Percentiles rank a stretch among this genome's conserved stretches.
phyloP scores from a whole-genome alignment of 2,888 invertebrate species.

The Orthosia gracilis region DNA sequence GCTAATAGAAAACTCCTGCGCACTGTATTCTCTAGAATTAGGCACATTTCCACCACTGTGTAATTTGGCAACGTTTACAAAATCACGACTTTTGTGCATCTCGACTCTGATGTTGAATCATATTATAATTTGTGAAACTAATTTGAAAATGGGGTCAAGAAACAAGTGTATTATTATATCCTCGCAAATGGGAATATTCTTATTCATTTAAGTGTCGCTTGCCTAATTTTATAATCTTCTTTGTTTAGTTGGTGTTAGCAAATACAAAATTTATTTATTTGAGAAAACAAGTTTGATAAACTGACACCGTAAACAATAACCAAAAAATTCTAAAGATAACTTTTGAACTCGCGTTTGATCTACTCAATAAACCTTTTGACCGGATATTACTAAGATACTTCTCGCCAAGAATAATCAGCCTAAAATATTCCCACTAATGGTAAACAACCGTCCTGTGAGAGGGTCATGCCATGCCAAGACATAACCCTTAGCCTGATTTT shows the following conservation, averaged over 20 bases:
- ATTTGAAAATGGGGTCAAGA: constrained; percentile 75
- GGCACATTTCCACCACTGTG: constrained; percentile 84
- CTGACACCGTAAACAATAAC: background rate
- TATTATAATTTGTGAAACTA: constrained; percentile 79
- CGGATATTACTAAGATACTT: background rate
- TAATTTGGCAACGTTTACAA: constrained; percentile 87
- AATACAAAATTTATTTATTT: constrained; percentile 18
- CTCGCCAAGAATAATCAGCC: no score
- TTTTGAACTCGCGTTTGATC: background rate
- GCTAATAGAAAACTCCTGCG: constrained; percentile 90
- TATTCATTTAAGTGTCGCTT: constrained; percentile 41
- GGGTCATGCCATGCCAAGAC: no score
- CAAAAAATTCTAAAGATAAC: background rate
- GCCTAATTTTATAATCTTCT: constrained; percentile 44
- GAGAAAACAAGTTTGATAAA: background rate
- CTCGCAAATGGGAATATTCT: constrained; percentile 44
- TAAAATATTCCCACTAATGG: no score
- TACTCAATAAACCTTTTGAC: background rate
- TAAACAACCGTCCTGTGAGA: no score
- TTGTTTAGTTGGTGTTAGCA: constrained; percentile 23
- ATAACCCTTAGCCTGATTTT: background rate
- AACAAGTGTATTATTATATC: constrained; percentile 61
- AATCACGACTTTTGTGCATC: constrained; percentile 80
- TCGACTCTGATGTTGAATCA: constrained; percentile 65
- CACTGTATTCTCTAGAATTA: constrained; percentile 86